Evolutionary conservation across 2,797 vertebrate species (phyloP), one percentile per base, ranked within the genome.

Genomic region (Manis pentadactyla): DNA sequence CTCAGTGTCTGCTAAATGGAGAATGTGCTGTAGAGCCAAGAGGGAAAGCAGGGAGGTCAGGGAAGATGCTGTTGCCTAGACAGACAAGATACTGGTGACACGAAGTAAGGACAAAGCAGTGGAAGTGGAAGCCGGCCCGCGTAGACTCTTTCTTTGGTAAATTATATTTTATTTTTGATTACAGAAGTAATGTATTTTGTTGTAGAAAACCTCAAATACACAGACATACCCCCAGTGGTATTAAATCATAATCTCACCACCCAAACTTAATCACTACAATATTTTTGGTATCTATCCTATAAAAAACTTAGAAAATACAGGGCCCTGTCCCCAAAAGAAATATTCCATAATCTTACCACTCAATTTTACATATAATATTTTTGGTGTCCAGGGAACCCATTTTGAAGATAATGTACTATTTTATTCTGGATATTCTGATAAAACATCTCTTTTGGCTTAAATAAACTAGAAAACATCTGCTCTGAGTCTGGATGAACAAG

Each of bases 361-460:
- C 59, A 61, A 31, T 59, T 63, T 88, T 79, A 46, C 3, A n/a
- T 49, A 1, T 42, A 75, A 59, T 73, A 31, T 39, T 92, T 79
- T 88, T 84, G 63, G 9, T 57, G 49, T 51, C 9, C 51, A 46
- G 6, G 49, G 42, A 74, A 86, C 2, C 2, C 31, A 77, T 90
- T 87, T 61, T n/a, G 59, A 89, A 86, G 37, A 21, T 46, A 90
- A 55, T 25, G 21, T 75, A 31, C 87, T 74, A 79, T 73, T 88
- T 78, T 93, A 77, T 87, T 96, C 39, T 39, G 34, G 19, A 63
- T 87, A 87, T 59, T 85, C 59, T 49, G 25, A 57, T 63, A 75
- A 77, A 86, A 87, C 7, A 53, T 61, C 23, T 71, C 31, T 90
- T 81, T 61, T 9, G 59, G 57, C 51, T 93, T 82, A 57, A 75